These are phyloP conservation scores for Sphaerodactylus townsendi DNA, from an alignment of 2,113 vertebrate genomes.

Conservation along the genomic window DNA sequence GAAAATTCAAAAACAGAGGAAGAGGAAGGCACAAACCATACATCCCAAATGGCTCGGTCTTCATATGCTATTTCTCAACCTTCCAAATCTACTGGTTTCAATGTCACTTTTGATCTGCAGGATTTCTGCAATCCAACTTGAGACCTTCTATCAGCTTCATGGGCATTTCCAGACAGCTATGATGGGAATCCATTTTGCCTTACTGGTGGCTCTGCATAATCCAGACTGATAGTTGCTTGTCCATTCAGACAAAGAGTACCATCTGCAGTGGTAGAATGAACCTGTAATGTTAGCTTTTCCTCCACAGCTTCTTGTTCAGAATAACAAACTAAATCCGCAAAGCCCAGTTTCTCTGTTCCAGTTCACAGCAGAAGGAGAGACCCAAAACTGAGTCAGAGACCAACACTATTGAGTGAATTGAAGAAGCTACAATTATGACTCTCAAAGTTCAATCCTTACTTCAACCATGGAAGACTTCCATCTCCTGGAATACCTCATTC, in stretches of 20 bases:
- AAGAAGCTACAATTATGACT: neutral
- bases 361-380: neutral
- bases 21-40: accelerated
- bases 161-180: neutral
- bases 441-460: neutral
- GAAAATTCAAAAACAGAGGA: accelerated
- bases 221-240: neutral
- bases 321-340: neutral
- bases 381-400: neutral
- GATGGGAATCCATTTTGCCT: neutral
- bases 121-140: neutral
- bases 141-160: neutral
- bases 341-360: neutral
- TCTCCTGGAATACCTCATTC: neutral
- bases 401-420: no score
- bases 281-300: neutral
- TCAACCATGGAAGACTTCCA: neutral
- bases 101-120: neutral
- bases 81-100: neutral
- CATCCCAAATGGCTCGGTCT: neutral
- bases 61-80: neutral
- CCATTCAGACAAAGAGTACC: neutral
- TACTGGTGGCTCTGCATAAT: neutral
- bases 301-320: neutral
- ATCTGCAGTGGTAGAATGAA: neutral